phyloP scores from a whole-genome alignment of 2,113 vertebrate species.

The Alligator sinensis region DNA sequence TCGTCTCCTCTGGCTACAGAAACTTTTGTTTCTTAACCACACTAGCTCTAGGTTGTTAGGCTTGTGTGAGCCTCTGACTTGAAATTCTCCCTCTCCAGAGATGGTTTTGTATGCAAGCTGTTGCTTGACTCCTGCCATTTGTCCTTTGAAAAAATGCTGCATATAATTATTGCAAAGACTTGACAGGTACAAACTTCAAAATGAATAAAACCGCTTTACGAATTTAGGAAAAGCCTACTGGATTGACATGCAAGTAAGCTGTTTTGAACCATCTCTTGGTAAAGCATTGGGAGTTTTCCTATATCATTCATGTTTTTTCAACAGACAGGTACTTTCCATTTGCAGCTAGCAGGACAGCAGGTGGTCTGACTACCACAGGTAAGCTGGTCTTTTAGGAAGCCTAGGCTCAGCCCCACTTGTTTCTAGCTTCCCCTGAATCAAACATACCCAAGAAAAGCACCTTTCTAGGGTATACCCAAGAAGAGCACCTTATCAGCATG shows the following conservation, averaged over 20 bases:
- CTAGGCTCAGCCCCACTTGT: background rate
- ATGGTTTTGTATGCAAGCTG: background rate
- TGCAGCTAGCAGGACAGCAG: background rate
- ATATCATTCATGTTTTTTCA: background rate
- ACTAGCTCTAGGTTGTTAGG: too few relatives aligned
- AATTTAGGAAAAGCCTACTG: constrained; percentile 29
- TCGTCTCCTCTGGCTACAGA: too few relatives aligned
- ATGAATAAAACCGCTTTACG: background rate
- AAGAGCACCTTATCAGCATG: too few relatives aligned
- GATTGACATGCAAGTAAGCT: constrained; percentile 5
- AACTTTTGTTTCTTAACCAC: too few relatives aligned
- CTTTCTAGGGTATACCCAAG: background rate
- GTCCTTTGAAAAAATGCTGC: background rate
- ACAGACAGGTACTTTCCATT: background rate
- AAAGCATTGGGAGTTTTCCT: background rate
- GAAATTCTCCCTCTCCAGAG: background rate
- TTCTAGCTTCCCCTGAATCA: background rate
- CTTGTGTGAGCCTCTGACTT: too few relatives aligned
- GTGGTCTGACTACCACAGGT: background rate
- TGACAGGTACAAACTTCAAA: background rate
- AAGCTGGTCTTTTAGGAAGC: background rate
- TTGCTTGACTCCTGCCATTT: background rate
- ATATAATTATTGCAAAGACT: background rate
- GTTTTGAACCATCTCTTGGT: background rate
- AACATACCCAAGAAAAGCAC: too few relatives aligned